Conservation (phyloP, 2,797 vertebrate genomes). For the Aratinga solstitialis region DNA sequence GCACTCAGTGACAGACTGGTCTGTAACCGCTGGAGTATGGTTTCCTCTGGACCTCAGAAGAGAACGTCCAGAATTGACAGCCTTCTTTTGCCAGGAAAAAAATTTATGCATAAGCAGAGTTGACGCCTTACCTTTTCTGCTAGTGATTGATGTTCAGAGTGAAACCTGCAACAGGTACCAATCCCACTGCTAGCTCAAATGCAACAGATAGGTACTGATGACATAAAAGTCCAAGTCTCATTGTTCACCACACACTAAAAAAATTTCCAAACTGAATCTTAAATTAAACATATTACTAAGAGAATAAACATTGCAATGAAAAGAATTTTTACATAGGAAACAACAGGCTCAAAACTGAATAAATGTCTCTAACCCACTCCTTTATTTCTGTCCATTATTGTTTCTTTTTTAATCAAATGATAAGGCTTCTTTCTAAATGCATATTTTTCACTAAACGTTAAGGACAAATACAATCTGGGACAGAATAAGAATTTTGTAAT, state of each 20-base stretch:
- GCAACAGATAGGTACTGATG: background rate
- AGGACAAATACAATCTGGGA: background rate
- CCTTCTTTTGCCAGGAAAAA: background rate
- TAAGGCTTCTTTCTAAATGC: background rate
- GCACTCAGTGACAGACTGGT: background rate
- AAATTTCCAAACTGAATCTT: background rate
- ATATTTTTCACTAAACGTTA: background rate
- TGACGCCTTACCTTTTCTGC: background rate
- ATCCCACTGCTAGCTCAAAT: background rate
- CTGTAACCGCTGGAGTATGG: background rate
- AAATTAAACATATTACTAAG: background rate
- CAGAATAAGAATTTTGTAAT: background rate
- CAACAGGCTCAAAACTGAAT: background rate
- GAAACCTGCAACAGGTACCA: background rate
- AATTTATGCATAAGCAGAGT: background rate
- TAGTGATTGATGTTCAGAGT: background rate
- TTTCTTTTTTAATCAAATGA: background rate
- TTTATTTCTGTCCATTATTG: background rate
- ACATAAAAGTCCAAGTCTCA: background rate
- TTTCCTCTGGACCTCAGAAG: background rate
- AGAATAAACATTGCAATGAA: background rate
- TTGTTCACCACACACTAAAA: background rate
- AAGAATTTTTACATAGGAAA: background rate
- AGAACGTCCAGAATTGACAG: background rate
- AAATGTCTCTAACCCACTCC: background rate